Evolutionary conservation across 2,888 invertebrate species (phyloP).

Genomic region (Agriopis aurantiaria): DNA sequence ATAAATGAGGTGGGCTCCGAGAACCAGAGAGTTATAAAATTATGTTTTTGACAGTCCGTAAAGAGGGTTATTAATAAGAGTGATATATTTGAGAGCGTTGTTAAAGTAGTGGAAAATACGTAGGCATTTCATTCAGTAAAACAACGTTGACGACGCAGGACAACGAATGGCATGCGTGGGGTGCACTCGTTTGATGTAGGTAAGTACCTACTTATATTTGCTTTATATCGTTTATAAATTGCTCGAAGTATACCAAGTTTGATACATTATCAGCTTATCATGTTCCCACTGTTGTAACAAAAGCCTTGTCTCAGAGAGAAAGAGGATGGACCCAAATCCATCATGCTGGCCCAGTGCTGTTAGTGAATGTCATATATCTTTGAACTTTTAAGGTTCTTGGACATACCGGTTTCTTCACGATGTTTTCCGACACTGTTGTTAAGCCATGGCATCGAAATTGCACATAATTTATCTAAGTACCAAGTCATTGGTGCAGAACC

Average conservation of each 20-base stretch:
- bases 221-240: not conserved
- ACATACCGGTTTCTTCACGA: too few relatives aligned
- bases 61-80: conserved; percentile 48
- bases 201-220: not conserved
- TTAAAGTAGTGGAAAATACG: conserved; percentile 19
- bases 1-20: conserved; percentile 31
- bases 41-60: conserved; percentile 61
- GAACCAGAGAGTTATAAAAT: conserved; percentile 48
- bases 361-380: too few relatives aligned
- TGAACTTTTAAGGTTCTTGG: too few relatives aligned
- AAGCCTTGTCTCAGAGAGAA: too few relatives aligned
- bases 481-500: too few relatives aligned
- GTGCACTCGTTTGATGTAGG: conserved; percentile 16
- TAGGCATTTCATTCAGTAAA: conserved; percentile 34
- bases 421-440: too few relatives aligned
- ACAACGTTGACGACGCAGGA: conserved; percentile 10
- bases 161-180: conserved; percentile 8
- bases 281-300: too few relatives aligned
- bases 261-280: too few relatives aligned
- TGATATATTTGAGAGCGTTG: conserved; percentile 24
- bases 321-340: too few relatives aligned
- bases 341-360: too few relatives aligned
- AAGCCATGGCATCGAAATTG: too few relatives aligned
- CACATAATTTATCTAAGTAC: too few relatives aligned
- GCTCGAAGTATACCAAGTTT: not conserved